Evolutionary conservation across 64 coral and sea anemone genomes (phyloP).

Genomic region (Porites australiensis): DNA sequence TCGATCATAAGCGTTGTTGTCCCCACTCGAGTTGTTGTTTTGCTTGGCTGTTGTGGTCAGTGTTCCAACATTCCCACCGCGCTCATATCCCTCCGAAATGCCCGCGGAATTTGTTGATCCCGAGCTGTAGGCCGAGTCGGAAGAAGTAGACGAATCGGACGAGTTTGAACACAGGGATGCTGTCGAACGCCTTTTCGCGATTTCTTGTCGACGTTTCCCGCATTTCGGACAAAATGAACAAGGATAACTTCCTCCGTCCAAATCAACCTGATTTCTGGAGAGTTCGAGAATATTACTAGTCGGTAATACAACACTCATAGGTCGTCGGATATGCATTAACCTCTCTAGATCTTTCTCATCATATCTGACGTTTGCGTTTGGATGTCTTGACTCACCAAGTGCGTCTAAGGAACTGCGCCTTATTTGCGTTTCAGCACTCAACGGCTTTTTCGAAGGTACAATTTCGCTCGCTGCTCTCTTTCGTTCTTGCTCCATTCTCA

Average conservation of each 20-base stretch:
- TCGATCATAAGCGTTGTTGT: slow-evolving; percentile 7
- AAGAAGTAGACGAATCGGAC: slow-evolving; percentile 71
- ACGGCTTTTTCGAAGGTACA: slow-evolving; percentile 10
- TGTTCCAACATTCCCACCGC: neutral
- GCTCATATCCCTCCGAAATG: neutral
- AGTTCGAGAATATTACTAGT: slow-evolving; percentile 10
- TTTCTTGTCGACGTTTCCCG: slow-evolving; percentile 67
- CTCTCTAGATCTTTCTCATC: slow-evolving; percentile 8
- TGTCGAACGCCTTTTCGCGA: slow-evolving; percentile 57
- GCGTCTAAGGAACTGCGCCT: slow-evolving; percentile 34
- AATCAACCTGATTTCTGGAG: neutral
- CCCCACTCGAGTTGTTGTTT: slow-evolving; percentile 30
- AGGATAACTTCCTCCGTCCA: slow-evolving; percentile 15
- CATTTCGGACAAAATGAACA: slow-evolving; percentile 64
- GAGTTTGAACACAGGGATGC: slow-evolving; percentile 78
- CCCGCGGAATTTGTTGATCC: slow-evolving; percentile 25
- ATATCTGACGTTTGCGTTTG: slow-evolving; percentile 9
- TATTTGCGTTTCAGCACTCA: neutral
- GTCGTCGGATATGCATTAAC: neutral
- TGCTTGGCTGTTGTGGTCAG: neutral
- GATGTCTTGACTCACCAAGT: neutral
- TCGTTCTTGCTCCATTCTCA: neutral
- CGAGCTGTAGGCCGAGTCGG: slow-evolving; percentile 87
- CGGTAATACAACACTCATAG: neutral
- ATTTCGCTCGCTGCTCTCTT: slow-evolving; percentile 26